Conservation (phyloP, 2,888 invertebrate species). For the Melanophora roralis region DNA sequence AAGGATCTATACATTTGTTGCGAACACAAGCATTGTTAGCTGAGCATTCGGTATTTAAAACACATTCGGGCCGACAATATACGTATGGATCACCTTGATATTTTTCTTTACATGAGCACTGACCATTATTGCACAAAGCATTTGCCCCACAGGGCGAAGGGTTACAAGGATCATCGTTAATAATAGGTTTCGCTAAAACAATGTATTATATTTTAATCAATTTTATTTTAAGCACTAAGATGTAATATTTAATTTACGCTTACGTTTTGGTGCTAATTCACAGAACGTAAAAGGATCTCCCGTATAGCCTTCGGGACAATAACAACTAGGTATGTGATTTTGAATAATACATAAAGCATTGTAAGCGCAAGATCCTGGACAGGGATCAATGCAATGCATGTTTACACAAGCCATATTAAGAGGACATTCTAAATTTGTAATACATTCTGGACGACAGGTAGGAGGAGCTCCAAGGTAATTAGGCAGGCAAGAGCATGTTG, state of each 20-base stretch:
- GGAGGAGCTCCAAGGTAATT: constrained; percentile 85
- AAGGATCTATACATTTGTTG: constrained; percentile 88
- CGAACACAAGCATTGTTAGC: constrained; percentile 83
- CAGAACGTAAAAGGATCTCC: constrained; percentile 86
- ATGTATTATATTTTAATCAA: constrained; percentile 3
- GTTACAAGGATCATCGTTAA: constrained; percentile 78
- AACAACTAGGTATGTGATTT: constrained; percentile 86
- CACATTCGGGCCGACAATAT: constrained; percentile 89
- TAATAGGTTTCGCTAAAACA: constrained; percentile 65
- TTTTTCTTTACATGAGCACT: constrained; percentile 83
- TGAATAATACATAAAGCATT: constrained; percentile 82
- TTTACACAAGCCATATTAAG: constrained; percentile 87
- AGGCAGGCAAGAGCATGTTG: constrained; percentile 82
- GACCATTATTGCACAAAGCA: constrained; percentile 82
- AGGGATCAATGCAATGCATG: constrained; percentile 87
- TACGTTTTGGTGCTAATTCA: constrained; percentile 78
- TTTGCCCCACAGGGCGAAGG: constrained; percentile 86
- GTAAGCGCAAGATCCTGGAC: constrained; percentile 86
- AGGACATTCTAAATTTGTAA: constrained; percentile 85
- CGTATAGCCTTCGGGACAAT: constrained; percentile 83
- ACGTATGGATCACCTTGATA: constrained; percentile 86
- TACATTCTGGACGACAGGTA: constrained; percentile 84
- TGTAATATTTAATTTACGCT: constrained; percentile 63
- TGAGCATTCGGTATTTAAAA: constrained; percentile 85
- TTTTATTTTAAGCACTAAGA: background rate